Evolutionary conservation across 30 jellyfish, hydroid and myxozoan species (phyloP), one percentile per base, ranked within the genome.

Genomic region (Chrysaora quinquecirrha): DNA sequence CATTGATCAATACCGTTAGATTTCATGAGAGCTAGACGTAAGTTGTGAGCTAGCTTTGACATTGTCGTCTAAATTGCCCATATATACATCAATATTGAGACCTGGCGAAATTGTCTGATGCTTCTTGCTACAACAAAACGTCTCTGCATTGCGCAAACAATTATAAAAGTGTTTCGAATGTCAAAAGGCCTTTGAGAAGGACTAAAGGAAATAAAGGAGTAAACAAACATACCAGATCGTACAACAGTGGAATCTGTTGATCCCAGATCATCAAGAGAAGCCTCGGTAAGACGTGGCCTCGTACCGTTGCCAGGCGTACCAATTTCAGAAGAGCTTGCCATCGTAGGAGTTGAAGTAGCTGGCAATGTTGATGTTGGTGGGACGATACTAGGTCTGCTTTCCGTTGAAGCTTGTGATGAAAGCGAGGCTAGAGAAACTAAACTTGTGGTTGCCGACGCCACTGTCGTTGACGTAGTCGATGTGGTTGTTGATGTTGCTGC

Each of bases 401-500:
- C 58, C 3, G 58, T 24, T 28, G 78, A 28, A 3, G 58, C 74
- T 66, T 1, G 24, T 66, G 28, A 25, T 19, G 68, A 52, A 3
- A 38, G 11, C 11, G 54, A 38, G 14, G 6, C 14, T 14, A 3
- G 54, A 6, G 54, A 38, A 38, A 38, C 14, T 14, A 14, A 38
- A 14, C 54, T 38, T 6, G 54, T 52, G 24, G 60, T 29, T 75
- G 64, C 25, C 43, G 87, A n/a, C 18, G 81, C 24, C 50, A 48
- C 25, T 23, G 84, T 34, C 16, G 73, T 11, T 35, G 67, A 0
- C 21, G 58, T 64, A 0, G 9, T 1, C 22, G 75, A 31, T 2
- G 21, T 66, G 28, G 90, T 61, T 29, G 75, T 18, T 46, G 90
- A 12, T 48, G 90, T 38, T 27, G 90, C 64, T 12, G 83, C 60